A percentile compares a stretch with the other conserved stretches of the same genome.
Conservation (phyloP, 1,140 invertebrate species). For the Aphidius gifuensis region DNA sequence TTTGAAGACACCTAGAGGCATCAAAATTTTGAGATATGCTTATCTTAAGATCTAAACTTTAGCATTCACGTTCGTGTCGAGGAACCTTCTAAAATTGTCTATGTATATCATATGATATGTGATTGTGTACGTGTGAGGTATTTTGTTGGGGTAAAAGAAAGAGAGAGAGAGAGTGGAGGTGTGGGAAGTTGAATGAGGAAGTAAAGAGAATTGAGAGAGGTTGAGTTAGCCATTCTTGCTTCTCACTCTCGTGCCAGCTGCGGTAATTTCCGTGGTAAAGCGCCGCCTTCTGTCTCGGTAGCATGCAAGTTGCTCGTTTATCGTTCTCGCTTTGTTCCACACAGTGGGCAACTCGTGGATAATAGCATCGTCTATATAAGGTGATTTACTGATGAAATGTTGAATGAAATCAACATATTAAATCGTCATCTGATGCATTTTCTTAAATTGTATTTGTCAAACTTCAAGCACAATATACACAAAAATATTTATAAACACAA, state of each 20-base stretch:
- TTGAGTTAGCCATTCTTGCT: slow-evolving; percentile 1
- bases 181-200: background rate
- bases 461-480: too few relatives aligned
- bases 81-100: too few relatives aligned
- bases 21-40: background rate
- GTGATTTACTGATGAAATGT: slow-evolving; percentile 29
- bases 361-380: slow-evolving; percentile 27
- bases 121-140: background rate
- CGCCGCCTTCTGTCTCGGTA: slow-evolving; percentile 31
- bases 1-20: background rate
- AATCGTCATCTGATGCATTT: too few relatives aligned
- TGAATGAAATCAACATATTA: slow-evolving; percentile 9
- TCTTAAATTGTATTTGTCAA: too few relatives aligned
- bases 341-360: slow-evolving; percentile 23
- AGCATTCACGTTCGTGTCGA: too few relatives aligned
- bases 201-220: slow-evolving; percentile 5
- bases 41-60: background rate
- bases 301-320: slow-evolving; percentile 35
- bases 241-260: slow-evolving; percentile 19
- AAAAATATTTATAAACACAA: too few relatives aligned
- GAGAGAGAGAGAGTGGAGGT: background rate
- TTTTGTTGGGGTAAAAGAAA: background rate
- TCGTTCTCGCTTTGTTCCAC: slow-evolving; percentile 34
- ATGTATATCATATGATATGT: background rate
- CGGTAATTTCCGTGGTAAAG: slow-evolving; percentile 35